Evolutionary conservation across 2,797 vertebrate species (phyloP).

Genomic region (Cyclopterus lumpus): DNA sequence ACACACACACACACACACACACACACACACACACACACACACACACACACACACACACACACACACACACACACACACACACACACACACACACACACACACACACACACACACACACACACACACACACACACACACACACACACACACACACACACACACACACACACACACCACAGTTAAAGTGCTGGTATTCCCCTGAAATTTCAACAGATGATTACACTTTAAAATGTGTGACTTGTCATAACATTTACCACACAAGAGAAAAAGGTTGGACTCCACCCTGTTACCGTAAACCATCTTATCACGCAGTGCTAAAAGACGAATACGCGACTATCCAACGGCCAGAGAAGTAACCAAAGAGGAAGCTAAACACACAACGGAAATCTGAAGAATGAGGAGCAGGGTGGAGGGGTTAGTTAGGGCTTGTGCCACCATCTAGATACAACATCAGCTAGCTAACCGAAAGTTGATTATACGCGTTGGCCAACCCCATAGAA

Average conservation of each 20-base stretch:
- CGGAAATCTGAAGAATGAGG: not conserved
- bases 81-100: slow-evolving; percentile 31
- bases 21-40: slow-evolving; percentile 28
- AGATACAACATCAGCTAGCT: not conserved
- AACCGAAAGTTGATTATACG: not conserved
- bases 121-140: slow-evolving; percentile 26
- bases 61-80: slow-evolving; percentile 10
- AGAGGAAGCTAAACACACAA: not conserved
- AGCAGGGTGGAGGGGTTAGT: not conserved
- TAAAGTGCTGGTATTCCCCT: slow-evolving; percentile 43
- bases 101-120: slow-evolving; percentile 12
- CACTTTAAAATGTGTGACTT: slow-evolving; percentile 8
- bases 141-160: slow-evolving; percentile 28
- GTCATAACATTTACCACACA: not conserved
- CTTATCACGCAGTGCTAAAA: not conserved
- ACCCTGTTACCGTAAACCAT: not conserved
- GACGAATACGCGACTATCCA: not conserved
- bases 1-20: slow-evolving; percentile 26
- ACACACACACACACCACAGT: not conserved
- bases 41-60: not conserved
- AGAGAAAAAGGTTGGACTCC: not conserved
- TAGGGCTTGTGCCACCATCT: not conserved
- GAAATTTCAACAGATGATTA: slow-evolving; percentile 23
- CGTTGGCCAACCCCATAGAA: no score
- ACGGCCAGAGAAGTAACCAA: not conserved